Conservation (phyloP, 2,113 vertebrate genomes). For the Apus apus region DNA sequence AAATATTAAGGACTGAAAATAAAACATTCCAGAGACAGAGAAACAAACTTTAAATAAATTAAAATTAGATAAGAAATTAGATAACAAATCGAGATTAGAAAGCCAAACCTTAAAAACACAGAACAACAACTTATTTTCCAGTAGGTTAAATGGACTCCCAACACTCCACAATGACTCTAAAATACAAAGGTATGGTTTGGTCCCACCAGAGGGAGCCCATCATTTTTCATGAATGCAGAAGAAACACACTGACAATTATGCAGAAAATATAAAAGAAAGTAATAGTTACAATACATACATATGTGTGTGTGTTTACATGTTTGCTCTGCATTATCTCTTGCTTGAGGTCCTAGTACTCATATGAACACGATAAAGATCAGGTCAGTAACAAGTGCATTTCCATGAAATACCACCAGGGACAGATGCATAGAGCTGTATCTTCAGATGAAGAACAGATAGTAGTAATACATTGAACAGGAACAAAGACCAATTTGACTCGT, state of each 20-base stretch:
- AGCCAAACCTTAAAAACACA: neutral
- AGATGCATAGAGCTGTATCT: neutral
- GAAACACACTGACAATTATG: neutral
- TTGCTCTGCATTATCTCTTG: neutral
- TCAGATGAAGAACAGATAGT: neutral
- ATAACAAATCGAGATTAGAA: neutral
- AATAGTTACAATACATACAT: neutral
- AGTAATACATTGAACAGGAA: neutral
- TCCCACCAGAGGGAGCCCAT: conserved; percentile 69
- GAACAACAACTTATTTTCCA: neutral
- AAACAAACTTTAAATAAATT: neutral
- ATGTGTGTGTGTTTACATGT: neutral
- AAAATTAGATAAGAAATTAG: neutral
- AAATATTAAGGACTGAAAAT: neutral
- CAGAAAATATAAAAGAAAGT: neutral
- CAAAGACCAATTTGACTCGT: neutral
- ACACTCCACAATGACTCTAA: neutral
- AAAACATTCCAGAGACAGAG: neutral
- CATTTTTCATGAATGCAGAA: conserved; percentile 50
- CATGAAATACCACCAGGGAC: neutral
- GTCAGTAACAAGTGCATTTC: neutral
- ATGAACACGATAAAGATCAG: neutral
- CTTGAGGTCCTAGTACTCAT: neutral
- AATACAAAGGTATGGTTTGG: conserved; percentile 30
- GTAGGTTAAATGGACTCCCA: neutral